Evolutionary conservation across 2,797 vertebrate genomes (phyloP).

Genomic region (Glyptemys insculpta): DNA sequence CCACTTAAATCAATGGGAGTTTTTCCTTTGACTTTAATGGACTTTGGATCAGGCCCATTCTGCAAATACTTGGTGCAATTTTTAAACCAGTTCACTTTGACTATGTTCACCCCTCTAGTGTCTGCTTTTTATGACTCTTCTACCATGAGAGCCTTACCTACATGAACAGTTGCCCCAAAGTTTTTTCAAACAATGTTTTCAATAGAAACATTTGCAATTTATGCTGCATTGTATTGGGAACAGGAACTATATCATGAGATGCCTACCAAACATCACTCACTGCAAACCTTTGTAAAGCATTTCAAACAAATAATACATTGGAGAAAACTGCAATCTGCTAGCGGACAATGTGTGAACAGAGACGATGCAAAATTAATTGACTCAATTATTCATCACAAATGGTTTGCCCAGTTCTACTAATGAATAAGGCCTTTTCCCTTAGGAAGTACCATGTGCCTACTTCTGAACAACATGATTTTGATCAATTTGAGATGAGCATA

Average conservation of each 20-base stretch:
- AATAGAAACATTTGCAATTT: neutral
- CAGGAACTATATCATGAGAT: neutral
- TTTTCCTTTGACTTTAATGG: neutral
- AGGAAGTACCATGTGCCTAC: neutral
- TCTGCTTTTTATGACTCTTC: neutral
- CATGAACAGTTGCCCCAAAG: neutral
- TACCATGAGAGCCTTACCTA: too few species aligned
- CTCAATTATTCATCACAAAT: neutral
- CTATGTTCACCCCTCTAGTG: neutral
- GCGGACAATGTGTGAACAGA: neutral
- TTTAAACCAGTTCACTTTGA: neutral
- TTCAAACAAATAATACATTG: fast-evolving
- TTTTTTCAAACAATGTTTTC: neutral
- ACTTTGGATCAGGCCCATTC: neutral
- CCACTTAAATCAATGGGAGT: neutral
- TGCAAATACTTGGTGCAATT: neutral
- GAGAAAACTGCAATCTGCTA: neutral
- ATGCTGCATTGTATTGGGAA: neutral
- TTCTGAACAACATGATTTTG: neutral
- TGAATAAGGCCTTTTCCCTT: neutral
- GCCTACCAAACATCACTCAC: neutral
- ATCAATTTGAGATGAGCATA: neutral
- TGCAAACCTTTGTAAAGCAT: neutral
- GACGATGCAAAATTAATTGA: neutral
- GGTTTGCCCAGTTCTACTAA: neutral